phyloP scores from a whole-genome alignment of 2,113 vertebrate genomes.

The Choloepus hoffmanni region DNA sequence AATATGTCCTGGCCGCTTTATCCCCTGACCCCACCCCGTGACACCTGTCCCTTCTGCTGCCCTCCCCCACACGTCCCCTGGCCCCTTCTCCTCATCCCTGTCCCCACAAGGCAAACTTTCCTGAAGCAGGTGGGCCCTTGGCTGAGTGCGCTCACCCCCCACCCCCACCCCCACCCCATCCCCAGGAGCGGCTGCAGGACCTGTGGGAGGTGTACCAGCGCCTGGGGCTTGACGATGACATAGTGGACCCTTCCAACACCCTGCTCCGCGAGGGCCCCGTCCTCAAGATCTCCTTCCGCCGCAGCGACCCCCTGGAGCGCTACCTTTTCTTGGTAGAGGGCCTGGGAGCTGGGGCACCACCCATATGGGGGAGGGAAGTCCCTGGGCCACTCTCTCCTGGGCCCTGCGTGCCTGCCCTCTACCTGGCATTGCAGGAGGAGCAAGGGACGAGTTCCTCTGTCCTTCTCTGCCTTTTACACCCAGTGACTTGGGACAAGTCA shows the following conservation, averaged over 20 bases:
- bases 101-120: not conserved
- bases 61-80: not conserved
- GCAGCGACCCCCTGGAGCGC: constrained; percentile 85
- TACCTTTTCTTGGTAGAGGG: constrained; percentile 88
- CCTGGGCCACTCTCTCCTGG: not conserved
- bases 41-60: not conserved
- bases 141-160: not conserved
- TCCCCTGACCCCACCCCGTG: not conserved
- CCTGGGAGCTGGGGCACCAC: not conserved
- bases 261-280: constrained; percentile 88
- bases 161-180: not conserved
- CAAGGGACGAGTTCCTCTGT: not conserved
- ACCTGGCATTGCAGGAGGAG: not conserved
- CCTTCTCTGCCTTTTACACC: not conserved
- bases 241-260: constrained; percentile 88
- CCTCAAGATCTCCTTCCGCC: constrained; percentile 88
- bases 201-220: constrained; percentile 89
- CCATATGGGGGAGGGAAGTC: not conserved
- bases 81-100: not conserved
- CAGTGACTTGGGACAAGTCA: not conserved
- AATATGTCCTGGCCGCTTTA: not conserved
- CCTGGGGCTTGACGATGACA: constrained; percentile 87
- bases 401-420: not conserved
- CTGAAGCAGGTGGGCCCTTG: not conserved
- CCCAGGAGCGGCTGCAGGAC: constrained; percentile 88